These are phyloP conservation scores for Galerucella pusilla DNA, from an alignment of 2,888 invertebrate species.

Conservation along the genomic window DNA sequence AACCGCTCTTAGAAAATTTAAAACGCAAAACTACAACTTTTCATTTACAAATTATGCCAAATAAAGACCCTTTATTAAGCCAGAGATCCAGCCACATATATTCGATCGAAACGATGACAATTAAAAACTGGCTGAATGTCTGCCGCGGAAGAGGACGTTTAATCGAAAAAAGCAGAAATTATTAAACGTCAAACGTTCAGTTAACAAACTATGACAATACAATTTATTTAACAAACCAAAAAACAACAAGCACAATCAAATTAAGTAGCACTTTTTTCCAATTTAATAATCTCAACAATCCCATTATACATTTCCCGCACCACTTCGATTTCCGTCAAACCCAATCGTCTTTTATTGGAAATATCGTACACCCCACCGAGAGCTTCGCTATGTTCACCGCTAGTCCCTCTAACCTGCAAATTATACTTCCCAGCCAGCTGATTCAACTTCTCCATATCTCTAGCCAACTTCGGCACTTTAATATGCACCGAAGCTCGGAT, in stretches of 20 bases:
- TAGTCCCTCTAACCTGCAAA: constrained; percentile 71
- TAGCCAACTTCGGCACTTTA: constrained; percentile 71
- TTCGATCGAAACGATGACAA: too few species aligned
- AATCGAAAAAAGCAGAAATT: too few species aligned
- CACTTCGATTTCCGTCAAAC: constrained; percentile 73
- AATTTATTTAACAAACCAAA: neutral
- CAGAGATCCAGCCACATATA: too few species aligned
- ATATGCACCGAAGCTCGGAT: constrained; percentile 79
- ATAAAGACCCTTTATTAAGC: too few species aligned
- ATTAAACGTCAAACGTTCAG: too few species aligned
- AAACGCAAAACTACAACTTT: too few species aligned
- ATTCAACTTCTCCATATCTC: constrained; percentile 67
- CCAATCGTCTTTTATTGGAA: constrained; percentile 74
- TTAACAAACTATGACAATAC: too few species aligned
- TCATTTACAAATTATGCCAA: too few species aligned
- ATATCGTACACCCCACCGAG: constrained; percentile 73
- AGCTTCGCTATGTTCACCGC: constrained; percentile 73
- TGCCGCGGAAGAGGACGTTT: too few species aligned
- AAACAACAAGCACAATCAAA: neutral
- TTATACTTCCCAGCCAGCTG: constrained; percentile 70
- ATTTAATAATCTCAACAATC: constrained; percentile 70
- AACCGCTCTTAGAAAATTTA: too few species aligned
- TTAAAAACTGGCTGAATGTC: too few species aligned
- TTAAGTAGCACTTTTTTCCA: constrained; percentile 59
- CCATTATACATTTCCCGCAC: constrained; percentile 75